phyloP scores from a whole-genome alignment of 2,888 invertebrate genomes.

The Cinara cedri region DNA sequence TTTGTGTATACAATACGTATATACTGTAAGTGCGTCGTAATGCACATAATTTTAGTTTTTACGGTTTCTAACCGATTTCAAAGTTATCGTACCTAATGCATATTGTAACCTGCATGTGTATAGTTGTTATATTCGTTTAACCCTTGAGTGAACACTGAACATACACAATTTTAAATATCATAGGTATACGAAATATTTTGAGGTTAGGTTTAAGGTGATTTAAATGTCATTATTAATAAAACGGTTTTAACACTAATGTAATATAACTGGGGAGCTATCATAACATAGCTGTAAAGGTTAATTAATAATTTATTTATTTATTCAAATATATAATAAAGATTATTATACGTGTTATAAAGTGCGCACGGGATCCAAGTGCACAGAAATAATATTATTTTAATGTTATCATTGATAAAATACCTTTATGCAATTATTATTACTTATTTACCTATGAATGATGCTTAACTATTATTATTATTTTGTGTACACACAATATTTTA shows the following conservation, averaged over 20 bases:
- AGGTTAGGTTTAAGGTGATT: conserved; percentile 28
- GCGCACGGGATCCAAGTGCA: background rate
- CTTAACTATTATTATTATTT: background rate
- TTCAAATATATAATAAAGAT: background rate
- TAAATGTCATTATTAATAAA: conserved; percentile 12
- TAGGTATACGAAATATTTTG: background rate
- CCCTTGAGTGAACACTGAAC: background rate
- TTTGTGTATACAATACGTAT: no score
- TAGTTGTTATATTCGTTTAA: background rate
- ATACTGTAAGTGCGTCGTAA: no score
- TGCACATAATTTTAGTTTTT: no score
- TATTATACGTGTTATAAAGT: background rate
- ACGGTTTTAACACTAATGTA: background rate
- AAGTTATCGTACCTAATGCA: no score
- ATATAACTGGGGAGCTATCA: background rate
- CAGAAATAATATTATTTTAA: background rate
- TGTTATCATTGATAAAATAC: conserved; percentile 9
- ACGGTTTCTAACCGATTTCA: no score
- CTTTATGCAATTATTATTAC: background rate
- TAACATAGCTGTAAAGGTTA: conserved; percentile 14
- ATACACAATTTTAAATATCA: conserved; percentile 2
- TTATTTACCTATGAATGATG: background rate
- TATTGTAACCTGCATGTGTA: no score
- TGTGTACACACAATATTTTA: no score
- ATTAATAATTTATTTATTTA: conserved; percentile 31